Evolutionary conservation across 2,113 vertebrate genomes (phyloP), one percentile per base, ranked within the genome.

Genomic region (Tricholaema leucomelas): DNA sequence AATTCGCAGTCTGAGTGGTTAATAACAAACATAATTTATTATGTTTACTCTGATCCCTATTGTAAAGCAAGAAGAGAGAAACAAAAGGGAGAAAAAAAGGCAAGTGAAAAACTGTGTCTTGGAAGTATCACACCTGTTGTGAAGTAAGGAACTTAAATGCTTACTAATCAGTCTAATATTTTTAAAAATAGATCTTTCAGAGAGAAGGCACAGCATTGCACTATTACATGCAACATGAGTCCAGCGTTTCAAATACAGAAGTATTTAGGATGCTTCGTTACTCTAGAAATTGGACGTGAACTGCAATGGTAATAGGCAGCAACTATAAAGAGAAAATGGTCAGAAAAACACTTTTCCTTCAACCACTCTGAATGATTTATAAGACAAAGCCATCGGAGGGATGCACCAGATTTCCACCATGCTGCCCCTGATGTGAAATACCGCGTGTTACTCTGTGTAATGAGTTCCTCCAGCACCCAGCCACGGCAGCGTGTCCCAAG

Each of bases 171-270:
- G 20, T 23, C 27, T 35, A 36, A 17, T 31, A 18, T 10, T 59
- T 74, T 40, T 14, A 6, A 55, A 72, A 76, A 10, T 2, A 64
- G 15, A 67, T 58, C 20, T 42, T 66, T 92, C 35, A 54, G 35
- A 48, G 16, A 63, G 31, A 82, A 71, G 11, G 9, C 17, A 63
- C 0, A 24, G 25, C 55, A 63, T 12, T 1, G 1, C 38, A 69
- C 2, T 1, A 13, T 10, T 15, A 15, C 1, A 38, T 0, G 3
- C 5, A 85, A 79, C 60, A 80, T 3, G 0, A 38, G 18, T 24
- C 28, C 12, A 46, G 1, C 2, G 3, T 28, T 66, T 36, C 18
- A 87, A 77, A 48, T 3, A n/a, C 10, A 67, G 33, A 66, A 52
- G 55, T 18, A 60, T 18, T 75, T 10, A 27, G n/a, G 15, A 31